Evolutionary conservation across 1,140 invertebrate genomes (phyloP), one percentile per base, ranked within the genome.

Genomic region (Drosophila ogumai): DNA sequence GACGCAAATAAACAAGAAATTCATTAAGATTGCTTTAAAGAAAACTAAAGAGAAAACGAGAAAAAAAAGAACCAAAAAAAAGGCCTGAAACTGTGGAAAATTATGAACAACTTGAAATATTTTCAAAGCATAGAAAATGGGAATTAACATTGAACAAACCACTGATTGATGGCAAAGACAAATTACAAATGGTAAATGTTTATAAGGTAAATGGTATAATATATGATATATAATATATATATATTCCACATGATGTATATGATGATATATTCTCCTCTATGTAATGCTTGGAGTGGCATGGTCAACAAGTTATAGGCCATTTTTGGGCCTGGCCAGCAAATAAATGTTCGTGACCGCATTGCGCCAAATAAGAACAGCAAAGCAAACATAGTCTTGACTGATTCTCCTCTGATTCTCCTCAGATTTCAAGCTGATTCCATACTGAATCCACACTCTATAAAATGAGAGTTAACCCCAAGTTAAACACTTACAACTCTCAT

Each of bases 241-340:
- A 22, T 44, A 46, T 46, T 22, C 19, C 8, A 41, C 13, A 28
- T 32, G 15, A 10, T 40, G 12, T 40, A 19, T 31, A 31, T 40
- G n/a, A 28, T 32, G 50, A 54, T 25, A 34, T 60, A 43, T 40
- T 46, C 19, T 46, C 19, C 12, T 3, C 49, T 46, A 17, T 47
- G 7, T 15, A 1, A 1, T 25, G 44, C 1, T 9, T 49, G 15
- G n/a, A n/a, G 28, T 38, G 75, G 71, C 82, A 86, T 69, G 82
- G 82, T 32, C 82, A 88, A 87, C 82, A 25, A 65, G 59, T 87
- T 79, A 46, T 80, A 88, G 63, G 66, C 82, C 82, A 82, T 87
- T 82, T 86, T 88, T 79, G 84, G 81, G 61, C 46, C 50, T 68
- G 73, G 47, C 73, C 31, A 57, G 57, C 63, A 19, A 34, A 19